Evolutionary conservation across 2,888 invertebrate genomes (phyloP).

Genomic region (Corbicula japonica): DNA sequence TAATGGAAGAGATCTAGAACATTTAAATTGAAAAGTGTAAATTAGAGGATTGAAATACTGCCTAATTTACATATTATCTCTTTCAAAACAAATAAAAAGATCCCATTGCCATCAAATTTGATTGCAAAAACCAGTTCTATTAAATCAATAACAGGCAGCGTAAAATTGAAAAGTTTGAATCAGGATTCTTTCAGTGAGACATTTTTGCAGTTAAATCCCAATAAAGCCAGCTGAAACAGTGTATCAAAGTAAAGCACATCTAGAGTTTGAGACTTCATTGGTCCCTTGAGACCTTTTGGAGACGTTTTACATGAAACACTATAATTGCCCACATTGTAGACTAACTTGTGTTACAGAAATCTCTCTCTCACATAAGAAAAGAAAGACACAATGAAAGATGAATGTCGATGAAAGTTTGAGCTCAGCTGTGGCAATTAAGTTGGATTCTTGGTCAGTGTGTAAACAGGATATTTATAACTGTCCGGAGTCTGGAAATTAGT

Average conservation of each 20-base stretch:
- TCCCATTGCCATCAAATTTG: background rate
- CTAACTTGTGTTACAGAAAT: no score
- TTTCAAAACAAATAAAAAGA: slow-evolving; percentile 3
- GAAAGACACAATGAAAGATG: no score
- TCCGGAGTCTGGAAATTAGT: no score
- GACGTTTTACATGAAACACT: slow-evolving; percentile 2
- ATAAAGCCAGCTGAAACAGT: slow-evolving; percentile 14
- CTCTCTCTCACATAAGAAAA: no score
- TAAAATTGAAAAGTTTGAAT: slow-evolving; percentile 17
- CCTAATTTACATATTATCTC: slow-evolving; percentile 19
- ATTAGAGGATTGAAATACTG: background rate
- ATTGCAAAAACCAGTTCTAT: slow-evolving; percentile 16
- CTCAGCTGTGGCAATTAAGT: no score
- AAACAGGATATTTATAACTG: no score
- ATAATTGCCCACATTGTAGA: slow-evolving; percentile 7
- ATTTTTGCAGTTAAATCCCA: slow-evolving; percentile 18
- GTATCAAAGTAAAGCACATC: background rate
- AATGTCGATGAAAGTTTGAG: no score
- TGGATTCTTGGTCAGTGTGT: no score
- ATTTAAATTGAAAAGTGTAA: slow-evolving; percentile 15
- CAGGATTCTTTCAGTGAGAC: slow-evolving; percentile 22
- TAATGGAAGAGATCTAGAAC: no score
- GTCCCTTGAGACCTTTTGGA: background rate
- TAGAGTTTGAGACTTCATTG: background rate
- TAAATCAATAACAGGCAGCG: slow-evolving; percentile 14